Base-by-base conservation (phyloP, 2,113 vertebrate genomes). In the Galbula dea region DNA sequence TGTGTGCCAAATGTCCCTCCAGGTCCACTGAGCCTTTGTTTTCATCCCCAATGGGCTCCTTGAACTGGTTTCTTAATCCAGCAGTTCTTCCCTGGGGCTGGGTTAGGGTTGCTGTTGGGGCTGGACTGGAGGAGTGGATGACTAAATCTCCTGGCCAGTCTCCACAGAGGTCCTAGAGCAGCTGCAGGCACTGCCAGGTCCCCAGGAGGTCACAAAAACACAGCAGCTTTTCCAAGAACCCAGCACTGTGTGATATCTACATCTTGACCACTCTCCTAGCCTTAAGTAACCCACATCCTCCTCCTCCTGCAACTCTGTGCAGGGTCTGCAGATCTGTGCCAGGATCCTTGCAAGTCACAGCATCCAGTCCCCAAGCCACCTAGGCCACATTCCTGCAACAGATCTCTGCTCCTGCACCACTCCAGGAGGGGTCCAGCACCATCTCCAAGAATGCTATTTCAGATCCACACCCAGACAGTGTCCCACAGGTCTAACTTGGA, bases 181-280 rank as follows among this genome's bases (percentile, higher is more conserved):
- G 37, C 73, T 29, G 69, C 0, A 5, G 75, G 55, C 80, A 85
- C 59, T 0, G 2, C 24, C 79, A 68, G 58, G 49, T 41, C 55
- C 39, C 45, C 7, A 1, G 2, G 5, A 4, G 0, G 4, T 29
- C 79, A 27, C 3, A 2, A 23, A 83, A 22, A 16, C 6, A 2
- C 59, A 49, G 71, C 49, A n/a, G 80, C 84, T 86, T 59, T n/a
- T 51, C 71, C 58, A n/a, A 30, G 55, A 65, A 34, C 23, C 37
- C 48, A 6, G 9, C 5, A 48, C 37, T 19, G 4, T 30, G 45
- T 26, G 77, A 49, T 5, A 46, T 23, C 52, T 63, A 13, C 48
- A 57, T 39, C 79, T 16, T 16, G 2, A 36, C 19, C 10, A 1
- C n/a, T 22, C 20, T 52, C 52, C 65, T 36, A 65, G 37, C 5